phyloP scores from a whole-genome alignment of 64 coral and sea anemone species.

The Acropora yongei region DNA sequence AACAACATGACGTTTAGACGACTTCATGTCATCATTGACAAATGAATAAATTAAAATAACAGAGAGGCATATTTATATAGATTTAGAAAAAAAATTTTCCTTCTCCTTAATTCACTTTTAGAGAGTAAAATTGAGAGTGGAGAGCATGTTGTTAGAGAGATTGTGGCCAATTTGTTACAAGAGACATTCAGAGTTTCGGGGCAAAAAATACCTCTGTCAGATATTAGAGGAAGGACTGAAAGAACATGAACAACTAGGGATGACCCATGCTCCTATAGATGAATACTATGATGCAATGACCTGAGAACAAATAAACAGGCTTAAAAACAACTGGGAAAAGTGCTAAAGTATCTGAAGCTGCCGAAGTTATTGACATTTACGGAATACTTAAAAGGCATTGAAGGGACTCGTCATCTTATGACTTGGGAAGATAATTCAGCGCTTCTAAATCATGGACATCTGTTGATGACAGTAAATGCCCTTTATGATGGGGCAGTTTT shows the following conservation, averaged over 20 bases:
- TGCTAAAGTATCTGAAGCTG: neutral
- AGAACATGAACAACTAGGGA: no score
- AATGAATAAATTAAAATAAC: no score
- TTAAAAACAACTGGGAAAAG: constrained; percentile 18
- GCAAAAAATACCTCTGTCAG: constrained; percentile 56
- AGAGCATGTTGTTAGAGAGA: no score
- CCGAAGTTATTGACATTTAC: constrained; percentile 38
- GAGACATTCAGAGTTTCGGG: constrained; percentile 46
- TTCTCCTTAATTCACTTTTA: no score
- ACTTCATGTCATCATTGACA: no score
- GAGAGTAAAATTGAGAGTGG: no score
- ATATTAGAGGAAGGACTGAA: constrained; percentile 30
- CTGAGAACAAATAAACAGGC: constrained; percentile 44
- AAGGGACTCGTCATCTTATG: constrained; percentile 68
- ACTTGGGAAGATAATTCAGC: constrained; percentile 65
- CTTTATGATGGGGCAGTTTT: constrained; percentile 54
- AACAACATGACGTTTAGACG: no score
- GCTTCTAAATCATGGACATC: constrained; percentile 66
- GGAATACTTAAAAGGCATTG: constrained; percentile 57
- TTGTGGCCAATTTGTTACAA: no score
- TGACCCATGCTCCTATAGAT: no score
- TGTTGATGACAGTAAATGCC: constrained; percentile 62
- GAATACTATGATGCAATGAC: neutral
- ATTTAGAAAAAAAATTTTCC: no score
- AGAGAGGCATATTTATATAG: no score